Base-by-base conservation (phyloP, 2,113 vertebrate species). In the Erinaceus europaeus region DNA sequence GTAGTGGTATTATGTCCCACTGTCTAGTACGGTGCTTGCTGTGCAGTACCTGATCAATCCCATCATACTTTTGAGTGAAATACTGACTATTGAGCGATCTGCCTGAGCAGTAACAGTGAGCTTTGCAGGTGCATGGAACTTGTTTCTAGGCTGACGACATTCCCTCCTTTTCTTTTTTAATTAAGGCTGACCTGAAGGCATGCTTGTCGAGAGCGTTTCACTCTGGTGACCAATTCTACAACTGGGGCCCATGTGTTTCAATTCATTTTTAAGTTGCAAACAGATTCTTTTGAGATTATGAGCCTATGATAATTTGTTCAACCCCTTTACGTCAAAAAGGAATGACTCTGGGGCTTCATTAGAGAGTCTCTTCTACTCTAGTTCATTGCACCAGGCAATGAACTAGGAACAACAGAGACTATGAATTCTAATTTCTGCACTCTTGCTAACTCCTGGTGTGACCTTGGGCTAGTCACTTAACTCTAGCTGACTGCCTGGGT, bases 401-500 rank as follows among this genome's bases (percentile, higher is more conserved):
- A 88, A 74, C 72, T 86, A 65, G 88, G 92, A 89, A 91, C 52
- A n/a, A 71, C 50, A 48, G 88, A 84, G 80, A 57, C 73, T 34
- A 44, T 67, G 73, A 84, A 87, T 65, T 53, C 36, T 85, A 71
- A 92, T 92, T 84, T 90, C 72, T 9, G 1, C 36, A 36, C 34
- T 84, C 59, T 82, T 34, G 18, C 71, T 88, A 71, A 92, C 38
- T 93, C 48, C 0, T 75, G 5, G n/a, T 75, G 87, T 90, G 90
- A 93, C 90, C 87, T 87, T 92, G 82, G 61, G 62, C 65, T 73
- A 59, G 71, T 93, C 75, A 71, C 78, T 88, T 84, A 65, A 79
- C 81, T 89, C 20, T n/a, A 29, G 73, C 23, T 34, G 59, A 84
- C 61, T 84, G 48, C 0, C 0, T 62, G 14, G 42, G 59, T 76